Base-by-base conservation (phyloP, 2,888 invertebrate genomes). In the Ochropleura plecta region DNA sequence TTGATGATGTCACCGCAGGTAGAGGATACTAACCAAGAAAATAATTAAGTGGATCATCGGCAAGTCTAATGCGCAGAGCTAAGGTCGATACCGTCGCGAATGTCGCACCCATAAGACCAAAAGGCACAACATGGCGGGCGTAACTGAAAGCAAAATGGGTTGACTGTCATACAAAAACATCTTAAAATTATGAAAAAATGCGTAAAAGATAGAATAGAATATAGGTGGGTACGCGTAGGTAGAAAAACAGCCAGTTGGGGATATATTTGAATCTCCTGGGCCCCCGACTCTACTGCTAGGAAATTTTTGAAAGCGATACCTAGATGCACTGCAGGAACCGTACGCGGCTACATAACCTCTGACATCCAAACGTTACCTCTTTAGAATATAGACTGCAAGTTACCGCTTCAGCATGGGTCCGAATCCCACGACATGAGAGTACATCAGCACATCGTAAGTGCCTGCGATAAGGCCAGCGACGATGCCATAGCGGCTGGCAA, bases 51-150 rank as follows among this genome's bases (percentile, higher is more conserved):
- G 64, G 55, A 63, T 96, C 96, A 67, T 96, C 93, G 12, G 82
- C 76, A 3, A 92, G 18, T 48, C 96, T 87, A 0, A 63, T 3
- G 0, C 85, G 78, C 66, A 90, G 89, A 2, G 86, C 82, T 0
- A 88, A 88, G 76, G 93, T 95, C 9, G 94, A 88, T 7, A 93
- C 95, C 0, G 88, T 57, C 0, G 95, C 91, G 77, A 96, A 96
- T 0, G 95, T 95, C 0, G 94, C 95, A 0, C 96, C 96, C 91
- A 95, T 94, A 49, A 93, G 78, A 1, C 90, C 92, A 0, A 95
- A 85, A 0, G 96, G 96, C 0, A 92, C 83, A 3, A 89, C 89
- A 80, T 96, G 96, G 14, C 81, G 81, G 30, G 91, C 88, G 77
- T 93, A 96, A 74, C 96, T 95, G 68, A 62, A n/a, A 7, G 3